Percentiles rank a stretch among this genome's conserved stretches.
phyloP scores from a whole-genome alignment of 2,797 vertebrate genomes.

The Spondyliosoma cantharus region DNA sequence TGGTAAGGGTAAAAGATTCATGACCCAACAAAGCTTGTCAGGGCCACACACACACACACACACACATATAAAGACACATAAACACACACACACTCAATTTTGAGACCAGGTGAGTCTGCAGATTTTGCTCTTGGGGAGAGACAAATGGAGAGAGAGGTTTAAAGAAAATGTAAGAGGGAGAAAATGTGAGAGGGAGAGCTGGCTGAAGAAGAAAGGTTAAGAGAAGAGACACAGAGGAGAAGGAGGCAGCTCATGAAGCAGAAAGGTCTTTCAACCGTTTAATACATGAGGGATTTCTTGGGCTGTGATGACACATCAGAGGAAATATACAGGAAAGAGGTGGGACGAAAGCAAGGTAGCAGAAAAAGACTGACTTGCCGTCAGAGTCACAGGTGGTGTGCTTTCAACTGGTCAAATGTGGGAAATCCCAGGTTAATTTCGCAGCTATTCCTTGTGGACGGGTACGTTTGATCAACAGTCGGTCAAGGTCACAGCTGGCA shows the following conservation, averaged over 20 bases:
- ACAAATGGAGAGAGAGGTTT: slow-evolving; percentile 60
- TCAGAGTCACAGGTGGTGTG: slow-evolving; percentile 21
- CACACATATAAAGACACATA: slow-evolving; percentile 33
- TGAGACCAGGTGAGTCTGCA: slow-evolving; percentile 73
- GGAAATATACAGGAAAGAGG: slow-evolving; percentile 50
- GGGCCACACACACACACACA: slow-evolving; percentile 62
- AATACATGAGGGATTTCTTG: slow-evolving; percentile 66
- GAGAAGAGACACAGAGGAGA: slow-evolving; percentile 41
- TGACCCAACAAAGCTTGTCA: slow-evolving; percentile 78
- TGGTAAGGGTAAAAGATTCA: slow-evolving; percentile 79
- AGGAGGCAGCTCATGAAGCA: slow-evolving; percentile 58
- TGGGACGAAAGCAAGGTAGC: slow-evolving; percentile 42
- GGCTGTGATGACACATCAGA: slow-evolving; percentile 64
- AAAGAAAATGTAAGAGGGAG: slow-evolving; percentile 38
- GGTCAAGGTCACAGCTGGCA: slow-evolving; percentile 3
- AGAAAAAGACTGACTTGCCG: slow-evolving; percentile 57
- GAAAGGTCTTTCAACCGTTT: slow-evolving; percentile 69
- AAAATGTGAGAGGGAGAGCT: slow-evolving; percentile 18
- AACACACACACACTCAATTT: slow-evolving; percentile 52
- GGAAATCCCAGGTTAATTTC: slow-evolving; percentile 52
- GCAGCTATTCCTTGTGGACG: neutral
- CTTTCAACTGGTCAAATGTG: slow-evolving; percentile 51
- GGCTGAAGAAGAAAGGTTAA: slow-evolving; percentile 34
- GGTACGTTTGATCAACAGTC: slow-evolving; percentile 20
- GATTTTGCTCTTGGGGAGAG: slow-evolving; percentile 63